A percentile compares a stretch with the other conserved stretches of the same genome.
Evolutionary conservation across 2,113 vertebrate genomes (phyloP).

Genomic region (Chauna torquata): DNA sequence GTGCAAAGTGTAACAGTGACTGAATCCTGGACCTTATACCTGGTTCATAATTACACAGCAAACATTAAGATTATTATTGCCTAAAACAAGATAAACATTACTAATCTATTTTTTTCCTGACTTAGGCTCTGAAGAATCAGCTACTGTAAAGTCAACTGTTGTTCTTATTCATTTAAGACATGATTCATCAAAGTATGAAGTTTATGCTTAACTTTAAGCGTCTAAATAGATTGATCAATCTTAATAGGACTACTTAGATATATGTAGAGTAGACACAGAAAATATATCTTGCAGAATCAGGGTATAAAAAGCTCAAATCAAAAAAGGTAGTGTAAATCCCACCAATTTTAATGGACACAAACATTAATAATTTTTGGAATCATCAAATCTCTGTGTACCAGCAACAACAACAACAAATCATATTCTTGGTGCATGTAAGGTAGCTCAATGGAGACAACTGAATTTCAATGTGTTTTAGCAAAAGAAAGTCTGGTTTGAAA

Average conservation of each 20-base stretch:
- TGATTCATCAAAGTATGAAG: background rate
- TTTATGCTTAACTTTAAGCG: background rate
- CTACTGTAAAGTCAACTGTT: background rate
- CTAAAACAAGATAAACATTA: background rate
- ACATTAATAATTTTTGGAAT: background rate
- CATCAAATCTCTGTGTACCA: background rate
- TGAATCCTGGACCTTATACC: background rate
- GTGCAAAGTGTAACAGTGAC: background rate
- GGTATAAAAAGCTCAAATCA: background rate
- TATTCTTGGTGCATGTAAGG: background rate
- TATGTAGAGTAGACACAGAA: background rate
- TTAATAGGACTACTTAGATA: background rate
- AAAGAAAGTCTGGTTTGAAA: background rate
- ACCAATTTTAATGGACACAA: background rate
- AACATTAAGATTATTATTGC: background rate
- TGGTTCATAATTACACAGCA: background rate
- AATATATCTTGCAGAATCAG: background rate
- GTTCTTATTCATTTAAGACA: background rate
- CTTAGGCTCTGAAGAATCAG: background rate
- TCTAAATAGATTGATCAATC: background rate
- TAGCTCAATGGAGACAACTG: background rate
- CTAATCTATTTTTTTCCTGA: background rate
- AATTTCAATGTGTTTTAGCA: background rate
- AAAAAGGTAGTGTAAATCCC: background rate
- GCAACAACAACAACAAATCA: background rate